A percentile compares a stretch with the other conserved stretches of the same genome.
Evolutionary conservation across 2,797 vertebrate species (phyloP).

Genomic region (Cirrhinus molitorella): DNA sequence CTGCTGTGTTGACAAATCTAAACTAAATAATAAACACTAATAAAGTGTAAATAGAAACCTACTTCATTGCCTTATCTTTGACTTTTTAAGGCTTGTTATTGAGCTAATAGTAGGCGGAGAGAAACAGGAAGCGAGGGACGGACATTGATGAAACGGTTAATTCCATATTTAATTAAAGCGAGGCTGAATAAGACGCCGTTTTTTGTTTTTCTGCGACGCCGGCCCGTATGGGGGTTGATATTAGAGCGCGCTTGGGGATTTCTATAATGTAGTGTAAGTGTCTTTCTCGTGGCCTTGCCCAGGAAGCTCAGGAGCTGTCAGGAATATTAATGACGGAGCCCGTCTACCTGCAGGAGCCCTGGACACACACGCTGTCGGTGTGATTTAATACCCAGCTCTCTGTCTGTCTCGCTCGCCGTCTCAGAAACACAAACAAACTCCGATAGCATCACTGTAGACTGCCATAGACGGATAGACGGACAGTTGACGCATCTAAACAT

Average conservation of each 20-base stretch:
- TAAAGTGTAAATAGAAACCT: neutral
- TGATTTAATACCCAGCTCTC: conserved; percentile 77
- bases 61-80: conserved; percentile 1
- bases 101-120: neutral
- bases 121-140: neutral
- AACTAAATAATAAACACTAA: neutral
- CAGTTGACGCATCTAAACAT: conserved; percentile 14
- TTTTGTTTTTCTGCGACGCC: neutral
- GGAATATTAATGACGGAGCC: conserved; percentile 79
- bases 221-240: neutral
- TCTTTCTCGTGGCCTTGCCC: conserved; percentile 50
- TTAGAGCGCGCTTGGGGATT: conserved; percentile 34
- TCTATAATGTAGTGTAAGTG: conserved; percentile 48
- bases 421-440: conserved; percentile 42
- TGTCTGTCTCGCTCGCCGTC: conserved; percentile 48
- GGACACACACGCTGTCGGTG: conserved; percentile 75
- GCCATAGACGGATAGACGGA: conserved; percentile 21
- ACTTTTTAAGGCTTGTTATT: neutral
- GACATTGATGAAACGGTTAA: conserved; percentile 45
- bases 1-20: neutral
- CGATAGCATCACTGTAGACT: conserved; percentile 29
- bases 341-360: conserved; percentile 78
- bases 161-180: conserved; percentile 40
- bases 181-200: conserved; percentile 1
- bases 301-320: conserved; percentile 70